Base-by-base conservation (phyloP, 2,113 vertebrate genomes). In the Paralichthys olivaceus region DNA sequence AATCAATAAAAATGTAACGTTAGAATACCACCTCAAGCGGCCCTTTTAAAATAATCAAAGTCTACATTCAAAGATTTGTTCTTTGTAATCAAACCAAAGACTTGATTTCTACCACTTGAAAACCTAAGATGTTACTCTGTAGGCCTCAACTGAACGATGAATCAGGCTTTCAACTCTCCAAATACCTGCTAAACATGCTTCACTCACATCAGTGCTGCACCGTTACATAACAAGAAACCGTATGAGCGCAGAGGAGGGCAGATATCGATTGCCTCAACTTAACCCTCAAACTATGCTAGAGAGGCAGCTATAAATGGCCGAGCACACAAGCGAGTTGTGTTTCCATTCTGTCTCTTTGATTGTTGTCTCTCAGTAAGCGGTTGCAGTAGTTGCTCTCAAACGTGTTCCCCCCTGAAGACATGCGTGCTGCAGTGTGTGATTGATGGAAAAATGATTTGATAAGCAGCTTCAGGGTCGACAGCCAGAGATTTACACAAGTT, bases 361-460 rank as follows among this genome's bases (percentile, higher is more conserved):
- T 60, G 13, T 53, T 53, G 49, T 53, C 49, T 53, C 14, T n/a
- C 49, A 53, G 49, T 53, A n/a, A 53, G 20, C 19, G 15, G 47
- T 20, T 49, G 19, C 47, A 53, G 20, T 15, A 47, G 13, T 17
- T 47, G 43, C 49, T 20, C 19, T 20, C 19, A 80, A 75, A 84
- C 74, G 51, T 62, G 47, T 80, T 77, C 15, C 55, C 55, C 20
- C 63, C 72, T 15, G 12, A 62, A 81, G 80, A 89, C 65, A 59
- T 49, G 45, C 2, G 45, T 71, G 29, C 29, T 26, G 69, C 56
- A 37, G 65, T 26, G 58, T 43, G 43, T 90, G 88, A 92, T 63
- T 80, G 89, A 89, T 79, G 55, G 56, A 19, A 34, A 72, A 80
- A 75, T 76, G 60, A 77, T 75, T 62, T 76, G 75, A 81, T 84